Conservation (phyloP, 2,797 vertebrate genomes). For the Borostomias antarcticus region DNA sequence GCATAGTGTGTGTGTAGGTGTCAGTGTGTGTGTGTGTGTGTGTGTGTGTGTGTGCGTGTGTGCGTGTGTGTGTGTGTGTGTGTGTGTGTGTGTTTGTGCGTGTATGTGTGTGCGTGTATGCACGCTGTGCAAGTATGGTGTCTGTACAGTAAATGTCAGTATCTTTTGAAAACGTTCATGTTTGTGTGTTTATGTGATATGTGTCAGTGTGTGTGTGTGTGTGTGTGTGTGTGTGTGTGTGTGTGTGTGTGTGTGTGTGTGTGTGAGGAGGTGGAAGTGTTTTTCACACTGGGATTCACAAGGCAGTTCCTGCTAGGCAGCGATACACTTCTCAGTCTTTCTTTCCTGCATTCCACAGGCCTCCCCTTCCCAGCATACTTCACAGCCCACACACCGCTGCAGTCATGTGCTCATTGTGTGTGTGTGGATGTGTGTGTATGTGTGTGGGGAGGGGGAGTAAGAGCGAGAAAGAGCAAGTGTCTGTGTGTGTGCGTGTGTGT, state of each 20-base stretch:
- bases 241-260: neutral
- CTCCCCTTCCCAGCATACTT: conserved; percentile 64
- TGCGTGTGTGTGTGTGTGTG: too few species aligned
- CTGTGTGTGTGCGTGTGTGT: too few species aligned
- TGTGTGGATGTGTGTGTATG: conserved; percentile 25
- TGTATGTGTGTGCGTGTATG: neutral
- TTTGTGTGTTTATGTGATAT: neutral
- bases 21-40: too few species aligned
- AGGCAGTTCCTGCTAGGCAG: conserved; percentile 57
- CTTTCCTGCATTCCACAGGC: conserved; percentile 75
- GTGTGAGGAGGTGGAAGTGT: conserved; percentile 21
- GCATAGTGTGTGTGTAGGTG: too few species aligned
- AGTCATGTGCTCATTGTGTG: conserved; percentile 55
- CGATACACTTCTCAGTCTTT: conserved; percentile 52
- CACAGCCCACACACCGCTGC: conserved; percentile 59
- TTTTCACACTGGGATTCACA: conserved; percentile 50
- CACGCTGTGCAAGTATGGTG: neutral
- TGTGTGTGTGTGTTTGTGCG: conserved; percentile 8
- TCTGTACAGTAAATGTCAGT: neutral
- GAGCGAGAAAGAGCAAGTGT: too few species aligned
- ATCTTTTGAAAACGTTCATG: too few species aligned
- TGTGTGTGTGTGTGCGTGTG: too few species aligned
- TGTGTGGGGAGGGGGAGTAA: too few species aligned
- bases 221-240: neutral
- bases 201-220: neutral